Base-by-base conservation (phyloP, 2,797 vertebrate species). In the Pyrocephalus nanus region DNA sequence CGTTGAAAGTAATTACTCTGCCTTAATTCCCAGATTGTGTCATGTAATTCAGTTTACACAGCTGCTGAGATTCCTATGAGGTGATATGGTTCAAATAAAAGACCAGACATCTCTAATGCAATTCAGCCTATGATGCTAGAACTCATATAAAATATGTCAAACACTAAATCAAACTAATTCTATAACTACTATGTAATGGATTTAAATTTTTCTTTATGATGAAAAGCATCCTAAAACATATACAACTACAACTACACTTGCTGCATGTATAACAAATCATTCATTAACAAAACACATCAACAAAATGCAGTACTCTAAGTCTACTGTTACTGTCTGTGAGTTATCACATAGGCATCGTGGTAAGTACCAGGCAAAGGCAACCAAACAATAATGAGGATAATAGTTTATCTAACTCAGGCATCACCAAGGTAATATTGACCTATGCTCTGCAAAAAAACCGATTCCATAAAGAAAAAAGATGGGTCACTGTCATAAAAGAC, bases 11-110 rank as follows among this genome's bases (percentile, higher is more conserved):
- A 93, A 96, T 96, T 96, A 91, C 53, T 83, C 29, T 92, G 71
- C 43, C 57, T 70, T 93, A 90, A 94, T 95, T 95, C 81, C 90
- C 88, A 93, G 40, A 92, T 29, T 69, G 65, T 18, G 11, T 88
- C 76, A 78, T 21, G 42, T 93, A 93, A 96, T 95, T 96, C 91
- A 90, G 45, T 87, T 92, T 92, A 95, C 82, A 91, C 60, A 92
- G 80, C 48, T 95, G 70, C 51, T 95, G 65, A 93, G 15, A 42
- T 40, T 94, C 58, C 47, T 91, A 9, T 48, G 62, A 91, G 66
- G 57, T 80, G 62, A 89, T 86, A 75, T 62, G 53, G 58, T 83
- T 95, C 61, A 93, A 65, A 92, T 73, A 88, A 95, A 92, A 64
- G 50, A 84, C 55, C 50, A 58, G 79, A 53, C 11, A 77, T 47